Evolutionary conservation across 2,113 vertebrate genomes (phyloP), one percentile per base, ranked within the genome.

Genomic region (Ciconia stormi): DNA sequence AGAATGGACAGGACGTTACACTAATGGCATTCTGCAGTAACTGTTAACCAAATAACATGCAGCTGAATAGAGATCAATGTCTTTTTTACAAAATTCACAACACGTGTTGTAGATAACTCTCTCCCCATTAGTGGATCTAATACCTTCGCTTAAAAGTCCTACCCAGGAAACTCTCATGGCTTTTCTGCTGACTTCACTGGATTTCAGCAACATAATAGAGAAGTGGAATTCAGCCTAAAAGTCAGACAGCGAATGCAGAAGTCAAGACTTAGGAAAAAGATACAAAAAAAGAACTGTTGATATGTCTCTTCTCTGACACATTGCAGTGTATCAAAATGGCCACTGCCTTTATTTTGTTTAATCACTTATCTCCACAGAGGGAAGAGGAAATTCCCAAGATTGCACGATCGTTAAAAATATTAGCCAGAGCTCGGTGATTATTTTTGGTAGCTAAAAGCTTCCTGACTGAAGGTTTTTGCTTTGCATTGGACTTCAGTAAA

Each of bases 321-420:
- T 73, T 2, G 10, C 91, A 69, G 52, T 3, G 19, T 49, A 82
- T 92, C 93, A 49, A 62, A 83, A 62, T 50, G 86, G 87, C 81
- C 92, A 73, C 78, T 36, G 81, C 89, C 84, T 93, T 90, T 70
- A 73, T 38, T 94, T 82, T 92, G 74, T 92, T 94, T 67, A 95
- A 95, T 94, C 90, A 73, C 89, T 91, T 67, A 89, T 97, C 96
- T 96, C 97, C 53, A 27, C 0, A 1, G 79, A 73, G 89, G 82
- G 94, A 96, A 96, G 87, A 93, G 98, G 98, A 98, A 97, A 96
- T 96, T 97, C 95, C 84, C 46, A 76, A 94, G 96, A 94, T 66
- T 22, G 53, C 50, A 10, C 21, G 91, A 83, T 90, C 74, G 11
- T 82, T 88, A 86, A 83, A 87, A 95, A 94, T 74, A 94, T 80